Percentiles rank a stretch among this genome's conserved stretches.
These are phyloP conservation scores for Hyperoplus lanceolatus DNA, from an alignment of 2,797 vertebrate genomes.

Conservation along the genomic window DNA sequence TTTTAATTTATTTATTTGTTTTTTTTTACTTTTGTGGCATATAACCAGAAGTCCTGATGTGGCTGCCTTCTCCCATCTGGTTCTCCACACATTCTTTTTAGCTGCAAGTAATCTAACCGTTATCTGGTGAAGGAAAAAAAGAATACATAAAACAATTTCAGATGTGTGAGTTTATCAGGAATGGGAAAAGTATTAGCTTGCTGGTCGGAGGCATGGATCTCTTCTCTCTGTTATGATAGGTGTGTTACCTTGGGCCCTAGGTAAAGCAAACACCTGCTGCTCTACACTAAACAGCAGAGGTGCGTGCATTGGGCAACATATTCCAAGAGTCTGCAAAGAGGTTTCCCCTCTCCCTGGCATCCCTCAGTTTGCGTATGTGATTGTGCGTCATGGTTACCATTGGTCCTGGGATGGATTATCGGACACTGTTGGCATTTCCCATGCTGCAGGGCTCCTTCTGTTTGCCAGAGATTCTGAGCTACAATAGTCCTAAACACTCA, in stretches of 20 bases:
- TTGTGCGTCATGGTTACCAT: constrained; percentile 37
- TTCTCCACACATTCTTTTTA: constrained; percentile 1
- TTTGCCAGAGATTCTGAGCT: constrained; percentile 36
- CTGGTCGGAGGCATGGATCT: neutral
- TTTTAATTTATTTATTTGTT: too few species aligned
- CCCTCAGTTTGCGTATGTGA: constrained; percentile 38
- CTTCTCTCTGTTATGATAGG: constrained; percentile 34
- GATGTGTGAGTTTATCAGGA: constrained; percentile 26
- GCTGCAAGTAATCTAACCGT: constrained; percentile 1
- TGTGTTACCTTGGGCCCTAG: constrained; percentile 1
- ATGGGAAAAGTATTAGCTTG: neutral
- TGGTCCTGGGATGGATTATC: constrained; percentile 54
- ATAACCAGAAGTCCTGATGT: neutral
- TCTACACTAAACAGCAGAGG: constrained; percentile 38
- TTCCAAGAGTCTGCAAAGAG: constrained; percentile 47
- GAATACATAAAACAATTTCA: constrained; percentile 13
- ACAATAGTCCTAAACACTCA: constrained; percentile 1
- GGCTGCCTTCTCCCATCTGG: neutral
- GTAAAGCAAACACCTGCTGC: constrained; percentile 55
- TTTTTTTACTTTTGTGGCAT: neutral
- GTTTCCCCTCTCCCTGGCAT: constrained; percentile 55
- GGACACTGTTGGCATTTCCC: constrained; percentile 61
- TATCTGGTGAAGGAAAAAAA: neutral
- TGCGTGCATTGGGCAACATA: constrained; percentile 31
- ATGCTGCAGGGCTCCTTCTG: constrained; percentile 47